phyloP scores from a whole-genome alignment of 1,140 invertebrate genomes.

The Copidosoma floridanum region DNA sequence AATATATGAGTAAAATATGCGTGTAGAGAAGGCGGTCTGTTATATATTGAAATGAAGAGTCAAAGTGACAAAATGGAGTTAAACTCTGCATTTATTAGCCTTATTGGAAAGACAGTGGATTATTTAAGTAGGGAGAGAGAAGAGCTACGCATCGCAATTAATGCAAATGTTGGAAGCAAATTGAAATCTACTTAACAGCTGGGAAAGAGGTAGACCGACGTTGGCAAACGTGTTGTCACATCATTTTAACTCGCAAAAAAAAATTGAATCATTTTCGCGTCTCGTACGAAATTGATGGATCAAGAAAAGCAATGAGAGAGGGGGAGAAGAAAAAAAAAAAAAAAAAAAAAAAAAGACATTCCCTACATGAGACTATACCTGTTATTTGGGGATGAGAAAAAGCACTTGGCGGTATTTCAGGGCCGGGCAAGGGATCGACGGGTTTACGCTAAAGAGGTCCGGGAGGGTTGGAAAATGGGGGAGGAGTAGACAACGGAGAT shows the following conservation, averaged over 20 bases:
- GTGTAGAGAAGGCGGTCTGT: not conserved
- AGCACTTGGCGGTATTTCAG: too few species aligned
- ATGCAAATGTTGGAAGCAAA: conserved; percentile 4
- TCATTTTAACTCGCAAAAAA: too few species aligned
- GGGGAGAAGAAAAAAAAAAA: not conserved
- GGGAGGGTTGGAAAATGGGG: not conserved
- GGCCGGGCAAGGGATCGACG: too few species aligned
- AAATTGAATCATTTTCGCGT: too few species aligned
- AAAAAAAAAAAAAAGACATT: not conserved
- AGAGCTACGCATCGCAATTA: not conserved
- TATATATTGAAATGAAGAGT: conserved; percentile 9
- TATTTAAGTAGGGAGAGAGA: conserved; percentile 10
- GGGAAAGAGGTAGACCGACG: too few species aligned
- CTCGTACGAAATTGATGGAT: not conserved
- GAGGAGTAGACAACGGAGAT: too few species aligned
- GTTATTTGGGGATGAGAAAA: too few species aligned
- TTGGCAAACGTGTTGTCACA: too few species aligned
- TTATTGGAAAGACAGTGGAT: conserved; percentile 5
- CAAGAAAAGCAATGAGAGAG: not conserved
- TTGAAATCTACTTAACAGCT: too few species aligned
- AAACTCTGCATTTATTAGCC: conserved; percentile 7
- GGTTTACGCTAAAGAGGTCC: too few species aligned
- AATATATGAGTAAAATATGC: too few species aligned
- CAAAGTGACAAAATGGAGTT: not conserved
- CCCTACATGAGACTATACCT: too few species aligned